Evolutionary conservation across 35 echinoderm and acorn worm genomes (phyloP).

Genomic region (Patiria miniata): DNA sequence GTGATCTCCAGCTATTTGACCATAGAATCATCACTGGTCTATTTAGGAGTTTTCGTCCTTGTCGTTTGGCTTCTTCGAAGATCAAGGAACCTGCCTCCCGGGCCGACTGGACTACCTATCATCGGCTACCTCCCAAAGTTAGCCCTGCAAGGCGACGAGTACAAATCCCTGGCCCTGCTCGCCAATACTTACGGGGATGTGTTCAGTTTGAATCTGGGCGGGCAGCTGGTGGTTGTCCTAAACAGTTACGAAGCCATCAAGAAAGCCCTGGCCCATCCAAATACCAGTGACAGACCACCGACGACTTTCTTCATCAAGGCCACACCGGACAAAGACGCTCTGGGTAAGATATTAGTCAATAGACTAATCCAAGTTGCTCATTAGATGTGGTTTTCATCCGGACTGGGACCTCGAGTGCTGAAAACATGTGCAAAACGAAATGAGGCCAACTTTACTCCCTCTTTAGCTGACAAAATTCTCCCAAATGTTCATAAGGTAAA

Average conservation of each 20-base stretch:
- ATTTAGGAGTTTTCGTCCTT: neutral
- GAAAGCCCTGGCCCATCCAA: neutral
- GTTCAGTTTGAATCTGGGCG: constrained; percentile 2
- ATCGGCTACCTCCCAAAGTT: neutral
- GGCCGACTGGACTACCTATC: neutral
- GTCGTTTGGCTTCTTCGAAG: neutral
- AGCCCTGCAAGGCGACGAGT: neutral
- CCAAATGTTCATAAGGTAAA: too few relatives aligned
- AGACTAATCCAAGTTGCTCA: too few relatives aligned
- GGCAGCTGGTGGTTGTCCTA: neutral
- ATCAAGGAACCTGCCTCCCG: constrained; percentile 14
- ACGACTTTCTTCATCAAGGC: neutral
- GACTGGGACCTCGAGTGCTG: too few relatives aligned
- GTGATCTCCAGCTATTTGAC: neutral
- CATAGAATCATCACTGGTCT: neutral
- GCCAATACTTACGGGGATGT: neutral
- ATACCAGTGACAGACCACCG: neutral
- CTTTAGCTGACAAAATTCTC: too few relatives aligned
- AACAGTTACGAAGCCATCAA: neutral
- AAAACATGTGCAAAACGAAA: too few relatives aligned
- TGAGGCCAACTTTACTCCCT: too few relatives aligned
- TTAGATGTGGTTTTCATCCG: too few relatives aligned
- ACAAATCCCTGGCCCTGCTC: neutral
- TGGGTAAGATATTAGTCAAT: too few relatives aligned
- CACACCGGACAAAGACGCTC: neutral